Percentiles rank a stretch among this genome's conserved stretches.
These are phyloP conservation scores for Enteromius anoplus DNA, from an alignment of 2,797 vertebrate species.

Conservation along the genomic window DNA sequence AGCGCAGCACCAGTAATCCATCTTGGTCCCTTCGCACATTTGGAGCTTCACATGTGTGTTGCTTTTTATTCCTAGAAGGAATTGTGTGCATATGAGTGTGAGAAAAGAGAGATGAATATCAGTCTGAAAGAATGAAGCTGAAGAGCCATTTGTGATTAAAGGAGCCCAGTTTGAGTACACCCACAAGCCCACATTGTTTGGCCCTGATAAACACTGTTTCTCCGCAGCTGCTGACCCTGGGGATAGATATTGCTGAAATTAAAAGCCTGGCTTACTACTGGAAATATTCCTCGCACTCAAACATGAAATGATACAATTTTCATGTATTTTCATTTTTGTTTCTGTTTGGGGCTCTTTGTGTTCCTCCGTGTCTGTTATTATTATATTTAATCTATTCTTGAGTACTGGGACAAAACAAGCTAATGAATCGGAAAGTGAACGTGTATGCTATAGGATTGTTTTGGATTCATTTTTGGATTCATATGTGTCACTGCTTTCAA, in stretches of 20 bases:
- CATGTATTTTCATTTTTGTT: not conserved
- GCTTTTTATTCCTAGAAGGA: slow-evolving; percentile 78
- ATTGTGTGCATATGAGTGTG: slow-evolving; percentile 66
- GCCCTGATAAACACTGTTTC: slow-evolving; percentile 66
- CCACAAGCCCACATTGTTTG: slow-evolving; percentile 68
- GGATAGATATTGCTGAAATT: slow-evolving; percentile 34
- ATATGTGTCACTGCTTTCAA: not conserved
- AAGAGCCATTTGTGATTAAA: slow-evolving; percentile 83
- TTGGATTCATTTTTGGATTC: not conserved
- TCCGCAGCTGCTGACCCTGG: slow-evolving; percentile 23
- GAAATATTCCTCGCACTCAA: slow-evolving; percentile 14
- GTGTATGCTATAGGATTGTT: not conserved
- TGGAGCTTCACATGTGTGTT: slow-evolving; percentile 75
- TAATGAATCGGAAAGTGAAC: not conserved
- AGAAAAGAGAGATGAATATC: slow-evolving; percentile 78
- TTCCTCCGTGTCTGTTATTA: not conserved
- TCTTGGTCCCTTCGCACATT: slow-evolving; percentile 80
- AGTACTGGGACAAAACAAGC: not conserved
- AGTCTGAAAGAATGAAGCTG: slow-evolving; percentile 73
- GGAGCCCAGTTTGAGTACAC: slow-evolving; percentile 76
- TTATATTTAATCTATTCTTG: slow-evolving; percentile 16
- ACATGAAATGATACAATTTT: slow-evolving; percentile 13
- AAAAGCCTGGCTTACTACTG: slow-evolving; percentile 24
- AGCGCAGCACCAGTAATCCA: slow-evolving; percentile 81
- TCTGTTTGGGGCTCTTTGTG: slow-evolving; percentile 25